phyloP scores from a whole-genome alignment of 1,140 invertebrate species.

The Rhopalosiphum padi region DNA sequence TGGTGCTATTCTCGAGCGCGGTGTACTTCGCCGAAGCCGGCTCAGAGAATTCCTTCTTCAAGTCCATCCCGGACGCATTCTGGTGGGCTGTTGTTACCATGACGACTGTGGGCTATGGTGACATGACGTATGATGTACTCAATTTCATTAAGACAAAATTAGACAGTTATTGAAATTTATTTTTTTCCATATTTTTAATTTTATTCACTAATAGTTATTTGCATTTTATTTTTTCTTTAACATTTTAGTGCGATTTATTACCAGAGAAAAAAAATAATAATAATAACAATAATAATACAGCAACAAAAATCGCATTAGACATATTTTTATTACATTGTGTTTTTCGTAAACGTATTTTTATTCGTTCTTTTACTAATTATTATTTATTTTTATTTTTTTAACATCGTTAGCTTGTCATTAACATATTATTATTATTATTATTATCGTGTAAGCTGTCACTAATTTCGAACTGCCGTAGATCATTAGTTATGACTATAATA shows the following conservation, averaged over 20 bases:
- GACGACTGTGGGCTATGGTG: slow-evolving; percentile 99
- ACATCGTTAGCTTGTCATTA: slow-evolving; percentile 20
- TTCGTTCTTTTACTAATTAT: slow-evolving; percentile 39
- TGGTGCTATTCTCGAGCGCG: slow-evolving; percentile 97
- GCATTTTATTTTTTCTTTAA: slow-evolving; percentile 41
- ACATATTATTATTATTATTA: slow-evolving; percentile 30
- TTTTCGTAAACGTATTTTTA: slow-evolving; percentile 39
- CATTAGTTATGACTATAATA: slow-evolving; percentile 20
- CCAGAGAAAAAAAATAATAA: neutral
- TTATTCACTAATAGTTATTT: slow-evolving; percentile 54
- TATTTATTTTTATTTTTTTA: slow-evolving; percentile 20
- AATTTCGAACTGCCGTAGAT: slow-evolving; percentile 49
- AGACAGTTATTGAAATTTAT: slow-evolving; percentile 58
- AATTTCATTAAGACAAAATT: slow-evolving; percentile 68
- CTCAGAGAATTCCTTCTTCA: slow-evolving; percentile 94
- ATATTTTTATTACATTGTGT: slow-evolving; percentile 24
- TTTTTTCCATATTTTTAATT: slow-evolving; percentile 57
- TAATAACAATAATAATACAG: slow-evolving; percentile 8
- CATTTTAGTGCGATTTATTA: slow-evolving; percentile 44
- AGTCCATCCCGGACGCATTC: slow-evolving; percentile 95
- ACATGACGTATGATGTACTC: slow-evolving; percentile 95
- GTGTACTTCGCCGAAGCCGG: slow-evolving; percentile 99
- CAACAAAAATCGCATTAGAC: slow-evolving; percentile 30
- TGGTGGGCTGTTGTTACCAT: slow-evolving; percentile 95
- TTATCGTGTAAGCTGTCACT: slow-evolving; percentile 40